Evolutionary conservation across 2,888 invertebrate genomes (phyloP), one percentile per base, ranked within the genome.

Genomic region (Gymnosoma rotundatum): DNA sequence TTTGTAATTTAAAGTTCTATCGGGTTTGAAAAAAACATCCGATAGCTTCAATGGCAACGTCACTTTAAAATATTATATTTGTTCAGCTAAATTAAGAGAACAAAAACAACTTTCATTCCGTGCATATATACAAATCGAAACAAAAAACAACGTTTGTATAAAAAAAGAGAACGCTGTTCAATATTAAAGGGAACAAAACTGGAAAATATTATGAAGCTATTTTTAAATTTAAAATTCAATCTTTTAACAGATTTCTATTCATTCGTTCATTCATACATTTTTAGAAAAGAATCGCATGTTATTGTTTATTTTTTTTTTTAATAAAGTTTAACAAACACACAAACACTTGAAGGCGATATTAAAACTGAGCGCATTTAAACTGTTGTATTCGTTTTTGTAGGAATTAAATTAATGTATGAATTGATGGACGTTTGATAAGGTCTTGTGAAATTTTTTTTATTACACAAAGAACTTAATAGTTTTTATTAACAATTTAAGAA

Each of bases 271-370:
- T 58, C 50, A 48, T 48, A 14, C 7, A 48, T 48, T 48, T 48
- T 38, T 70, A 56, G 20, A 72, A 25, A 79, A 66, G 6, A 56
- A 74, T 74, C 74, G 69, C 32, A 69, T 74, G 80, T 63, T 80
- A 56, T 80, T 75, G 63, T 74, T 80, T 64, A 70, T 12, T 80
- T 75, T 56, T 74, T 80, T 64, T 63, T 12, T 25, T 25, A 25
- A 25, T 2, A 25, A 25, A 56, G 16, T 14, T 48, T 32, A 32
- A 63, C 20, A 48, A 50, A 58, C 18, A 42, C 50, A 20, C 25
- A 18, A 50, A 58, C 25, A 14, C 45, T n/a, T 21, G 38, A 6
- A 56, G 9, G 18, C 10, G n/a, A 56, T 56, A 25, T 56, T 45
- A 60, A 50, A 42, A 32, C 60, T 69, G 42, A 69, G 32, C 20